Conservation (phyloP, 2,797 vertebrate genomes). For the Gallinago nigripennis region DNA sequence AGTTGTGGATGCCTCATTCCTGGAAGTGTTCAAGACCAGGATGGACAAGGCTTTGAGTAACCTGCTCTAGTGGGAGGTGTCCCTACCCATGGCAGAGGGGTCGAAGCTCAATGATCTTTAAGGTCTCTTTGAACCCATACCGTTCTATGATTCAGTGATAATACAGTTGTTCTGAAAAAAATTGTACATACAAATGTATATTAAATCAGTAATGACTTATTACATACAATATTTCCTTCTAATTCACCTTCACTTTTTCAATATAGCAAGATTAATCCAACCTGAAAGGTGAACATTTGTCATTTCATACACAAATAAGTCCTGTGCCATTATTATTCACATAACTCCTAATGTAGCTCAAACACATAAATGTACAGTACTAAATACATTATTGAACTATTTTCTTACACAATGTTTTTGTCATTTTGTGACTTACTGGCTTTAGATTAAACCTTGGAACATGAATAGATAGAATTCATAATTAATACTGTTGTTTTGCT, state of each 20-base stretch:
- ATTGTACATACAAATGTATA: neutral
- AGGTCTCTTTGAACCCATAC: too few species aligned
- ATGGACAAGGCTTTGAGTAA: too few species aligned
- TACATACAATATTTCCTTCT: neutral
- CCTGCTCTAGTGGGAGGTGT: too few species aligned
- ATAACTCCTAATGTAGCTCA: neutral
- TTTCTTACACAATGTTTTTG: neutral
- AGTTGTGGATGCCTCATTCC: too few species aligned
- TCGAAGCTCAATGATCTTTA: too few species aligned
- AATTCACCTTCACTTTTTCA: neutral
- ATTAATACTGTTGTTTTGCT: neutral
- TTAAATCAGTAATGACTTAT: neutral
- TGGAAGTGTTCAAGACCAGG: too few species aligned
- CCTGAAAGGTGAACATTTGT: neutral
- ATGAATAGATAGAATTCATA: neutral
- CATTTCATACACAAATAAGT: neutral
- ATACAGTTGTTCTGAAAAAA: neutral
- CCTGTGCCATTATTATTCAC: neutral
- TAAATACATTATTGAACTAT: neutral
- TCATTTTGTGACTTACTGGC: neutral
- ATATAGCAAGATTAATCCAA: neutral
- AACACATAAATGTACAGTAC: accelerated
- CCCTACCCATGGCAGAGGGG: too few species aligned
- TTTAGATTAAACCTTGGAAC: neutral
- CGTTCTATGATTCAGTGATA: too few species aligned